phyloP scores from a whole-genome alignment of 53 echinoderm and acorn worm species.

The Temnopleurus reevesii region DNA sequence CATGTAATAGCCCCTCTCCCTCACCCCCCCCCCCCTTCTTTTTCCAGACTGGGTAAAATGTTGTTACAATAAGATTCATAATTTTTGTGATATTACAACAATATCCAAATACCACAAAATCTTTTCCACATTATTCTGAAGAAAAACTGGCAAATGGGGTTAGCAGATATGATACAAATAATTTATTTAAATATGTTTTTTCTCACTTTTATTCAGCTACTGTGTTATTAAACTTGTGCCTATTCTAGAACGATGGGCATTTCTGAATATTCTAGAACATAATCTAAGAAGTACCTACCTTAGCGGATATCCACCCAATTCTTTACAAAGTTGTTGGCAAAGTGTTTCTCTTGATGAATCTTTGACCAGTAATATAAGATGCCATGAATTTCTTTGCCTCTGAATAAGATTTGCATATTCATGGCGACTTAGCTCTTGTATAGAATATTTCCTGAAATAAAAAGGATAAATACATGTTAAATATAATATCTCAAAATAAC shows the following conservation, averaged over 20 bases:
- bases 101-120: too few species aligned
- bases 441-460: neutral
- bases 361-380: conserved; percentile 26
- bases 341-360: neutral
- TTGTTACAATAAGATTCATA: too few species aligned
- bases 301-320: conserved; percentile 1
- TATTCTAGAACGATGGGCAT: too few species aligned
- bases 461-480: neutral
- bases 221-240: too few species aligned
- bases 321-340: conserved; percentile 16
- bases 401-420: neutral
- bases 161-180: neutral
- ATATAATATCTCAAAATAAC: neutral
- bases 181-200: neutral
- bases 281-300: neutral
- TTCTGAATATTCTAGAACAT: too few species aligned
- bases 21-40: too few species aligned
- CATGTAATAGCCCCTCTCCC: too few species aligned
- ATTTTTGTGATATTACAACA: too few species aligned
- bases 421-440: neutral
- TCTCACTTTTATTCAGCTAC: neutral
- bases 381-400: neutral
- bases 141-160: too few species aligned
- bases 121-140: too few species aligned
- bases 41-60: too few species aligned